These are phyloP conservation scores for Spicauda simplicius DNA, from an alignment of 2,888 invertebrate species.

Conservation along the genomic window DNA sequence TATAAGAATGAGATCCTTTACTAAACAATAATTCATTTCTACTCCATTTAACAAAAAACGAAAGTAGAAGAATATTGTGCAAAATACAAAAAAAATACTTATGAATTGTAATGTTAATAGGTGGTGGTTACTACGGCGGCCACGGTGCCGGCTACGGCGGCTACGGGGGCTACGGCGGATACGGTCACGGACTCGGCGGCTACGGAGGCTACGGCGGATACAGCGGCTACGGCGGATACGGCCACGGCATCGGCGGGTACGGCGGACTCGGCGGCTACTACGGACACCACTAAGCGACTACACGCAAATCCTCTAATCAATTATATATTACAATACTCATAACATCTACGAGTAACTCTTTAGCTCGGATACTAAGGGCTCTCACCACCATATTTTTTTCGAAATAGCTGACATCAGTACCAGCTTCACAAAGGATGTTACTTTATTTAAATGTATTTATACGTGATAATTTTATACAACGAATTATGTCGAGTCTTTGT, in stretches of 20 bases:
- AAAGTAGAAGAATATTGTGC: not conserved
- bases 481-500: slow-evolving; percentile 58
- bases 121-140: slow-evolving; percentile 37
- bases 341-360: slow-evolving; percentile 8
- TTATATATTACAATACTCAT: not conserved
- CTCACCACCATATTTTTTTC: slow-evolving; percentile 16
- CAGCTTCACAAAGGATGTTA: slow-evolving; percentile 23
- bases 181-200: slow-evolving; percentile 38
- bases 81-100: not conserved
- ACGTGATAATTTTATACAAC: slow-evolving; percentile 49
- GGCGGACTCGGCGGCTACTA: slow-evolving; percentile 47
- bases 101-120: not conserved
- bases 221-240: slow-evolving; percentile 45
- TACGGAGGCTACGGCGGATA: slow-evolving; percentile 47
- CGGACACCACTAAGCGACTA: slow-evolving; percentile 58
- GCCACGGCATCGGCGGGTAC: slow-evolving; percentile 50
- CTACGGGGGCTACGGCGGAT: slow-evolving; percentile 34
- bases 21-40: too few species aligned
- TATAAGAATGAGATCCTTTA: too few species aligned
- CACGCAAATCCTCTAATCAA: not conserved
- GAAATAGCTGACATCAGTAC: not conserved
- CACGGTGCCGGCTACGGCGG: slow-evolving; percentile 32
- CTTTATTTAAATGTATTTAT: slow-evolving; percentile 38
- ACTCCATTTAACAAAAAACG: not conserved
- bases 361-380: slow-evolving; percentile 23